Evolutionary conservation across 1,140 invertebrate genomes (phyloP), one percentile per base, ranked within the genome.

Genomic region (Trichonephila clavata): DNA sequence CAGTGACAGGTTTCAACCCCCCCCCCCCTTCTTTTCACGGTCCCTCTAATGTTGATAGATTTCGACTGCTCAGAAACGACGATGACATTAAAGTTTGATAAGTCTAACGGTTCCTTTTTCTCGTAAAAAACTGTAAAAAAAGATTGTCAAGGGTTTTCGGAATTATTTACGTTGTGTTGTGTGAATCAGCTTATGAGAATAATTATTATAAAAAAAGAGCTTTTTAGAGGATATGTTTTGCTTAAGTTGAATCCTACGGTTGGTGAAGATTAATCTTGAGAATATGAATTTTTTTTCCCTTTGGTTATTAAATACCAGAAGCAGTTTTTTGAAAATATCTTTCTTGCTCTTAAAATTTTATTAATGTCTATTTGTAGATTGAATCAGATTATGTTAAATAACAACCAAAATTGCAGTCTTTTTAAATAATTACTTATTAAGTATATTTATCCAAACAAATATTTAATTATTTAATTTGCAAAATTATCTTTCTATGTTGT

Each of bases 11-110:
- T 77, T 32, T 32, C 16, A 27, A 16, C 13, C 27, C 27, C 68
- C 68, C 27, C 6, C 27, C 68, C 60, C 21, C 0, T 3, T 32
- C 32, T 50, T 50, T 57, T 39, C 4, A 57, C 16, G 7, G 18
- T 18, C 16, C 13, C 39, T 4, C 81, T 83, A 83, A 83, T n/a
- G 81, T 83, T 83, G 81, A 83, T 43, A 83, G 81, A 83, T 83
- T 83, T 43, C 81, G n/a, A 10, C 43, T 6, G 6, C 43, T 24
- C 50, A n/a, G 81, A 57, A 83, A 21, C 81, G 81, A 57, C 21
- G 80, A 83, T 83, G 81, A 24, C 81, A 57, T 83, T 83, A 83
- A 83, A 83, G 24, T 83, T 83, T 83, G 81, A 83, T 83, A 83
- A 83, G 43, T 43, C 21, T 57, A 24, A 43, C 20, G 43, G 20